phyloP scores from a whole-genome alignment of 2,797 vertebrate species.

The Petrocephalus sullivani region DNA sequence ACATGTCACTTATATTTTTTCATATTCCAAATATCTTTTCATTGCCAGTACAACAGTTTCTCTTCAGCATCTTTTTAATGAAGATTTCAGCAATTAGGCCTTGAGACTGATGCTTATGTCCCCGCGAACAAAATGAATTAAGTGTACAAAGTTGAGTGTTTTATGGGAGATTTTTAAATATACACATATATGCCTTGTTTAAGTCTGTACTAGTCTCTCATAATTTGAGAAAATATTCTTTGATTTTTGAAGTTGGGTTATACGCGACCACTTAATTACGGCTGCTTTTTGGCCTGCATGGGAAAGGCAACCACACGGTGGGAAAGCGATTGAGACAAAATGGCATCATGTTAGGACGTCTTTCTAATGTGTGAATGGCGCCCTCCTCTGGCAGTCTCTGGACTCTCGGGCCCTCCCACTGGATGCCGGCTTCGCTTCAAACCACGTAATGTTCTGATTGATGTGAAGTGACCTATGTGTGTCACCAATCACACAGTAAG shows the following conservation, averaged over 20 bases:
- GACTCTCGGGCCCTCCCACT: background rate
- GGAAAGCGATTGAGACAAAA: background rate
- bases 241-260: background rate
- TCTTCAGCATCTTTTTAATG: background rate
- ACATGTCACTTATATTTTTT: conserved; percentile 25
- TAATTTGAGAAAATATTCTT: background rate
- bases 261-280: background rate
- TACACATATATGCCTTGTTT: background rate
- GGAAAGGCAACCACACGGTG: background rate
- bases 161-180: background rate
- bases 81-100: background rate
- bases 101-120: background rate
- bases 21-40: conserved; percentile 23
- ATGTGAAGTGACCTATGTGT: background rate
- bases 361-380: conserved; percentile 9
- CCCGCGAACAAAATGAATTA: background rate
- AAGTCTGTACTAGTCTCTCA: background rate
- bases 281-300: background rate
- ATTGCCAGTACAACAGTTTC: conserved; percentile 35
- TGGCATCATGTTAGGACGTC: background rate
- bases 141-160: background rate
- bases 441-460: background rate
- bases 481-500: background rate
- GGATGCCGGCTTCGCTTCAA: background rate
- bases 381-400: conserved; percentile 13